Evolutionary conservation across 2,888 invertebrate species (phyloP), one percentile per base, ranked within the genome.

Genomic region (Machimus atricapillus): DNA sequence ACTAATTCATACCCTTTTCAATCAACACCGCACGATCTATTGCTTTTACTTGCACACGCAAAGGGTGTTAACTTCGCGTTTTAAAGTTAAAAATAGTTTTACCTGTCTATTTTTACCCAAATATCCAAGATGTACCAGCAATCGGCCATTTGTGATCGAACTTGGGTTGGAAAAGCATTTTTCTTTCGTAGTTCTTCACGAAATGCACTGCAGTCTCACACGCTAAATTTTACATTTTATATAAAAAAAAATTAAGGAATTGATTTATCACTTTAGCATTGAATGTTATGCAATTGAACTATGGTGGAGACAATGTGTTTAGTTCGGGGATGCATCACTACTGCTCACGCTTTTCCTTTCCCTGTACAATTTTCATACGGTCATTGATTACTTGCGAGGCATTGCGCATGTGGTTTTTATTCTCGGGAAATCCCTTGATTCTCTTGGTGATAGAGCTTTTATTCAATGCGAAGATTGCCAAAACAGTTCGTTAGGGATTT

Each of bases 41-140:
- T 19, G 19, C 66, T 66, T 66, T 66, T 66, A 12, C 27, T 23
- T 23, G 14, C 19, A 12, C 66, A 66, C 8, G 66, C 23, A 8
- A 66, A 9, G 66, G 27, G 66, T 66, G 12, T 66, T 66, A 66
- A 8, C 23, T 8, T 23, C 66, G 3, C 27, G 27, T 66, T 66
- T 9, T 66, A 66, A 23, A 66, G 76, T 19, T 43, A 37, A 78
- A 78, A 78, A 78, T 78, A 78, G 37, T 43, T 77, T 40, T 78
- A 78, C 78, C 78, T 78, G 23, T 78, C 78, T 78, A 78, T 78
- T 78, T 78, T 78, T 78, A 78, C 19, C 43, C 43, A 23, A 9
- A 43, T 40, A 78, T 78, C 78, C 78, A 78, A 78, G 43, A 78
- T n/a, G 78, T 40, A 43, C 43, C 37, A 19, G 37, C 77, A 37